These are phyloP conservation scores for Eupithecia tripunctaria DNA, from an alignment of 2,888 invertebrate genomes.

Conservation along the genomic window DNA sequence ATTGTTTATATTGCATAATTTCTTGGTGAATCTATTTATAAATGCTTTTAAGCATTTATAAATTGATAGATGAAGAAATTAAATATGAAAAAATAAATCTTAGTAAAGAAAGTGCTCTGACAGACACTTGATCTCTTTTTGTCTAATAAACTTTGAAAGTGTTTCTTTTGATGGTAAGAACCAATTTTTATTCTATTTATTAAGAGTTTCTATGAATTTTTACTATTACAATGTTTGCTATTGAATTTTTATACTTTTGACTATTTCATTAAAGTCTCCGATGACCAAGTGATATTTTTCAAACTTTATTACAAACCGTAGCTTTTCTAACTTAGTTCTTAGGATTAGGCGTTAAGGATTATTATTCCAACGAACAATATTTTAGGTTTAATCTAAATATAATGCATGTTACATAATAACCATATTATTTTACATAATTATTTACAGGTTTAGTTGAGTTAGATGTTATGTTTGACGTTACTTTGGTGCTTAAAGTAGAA, in stretches of 20 bases:
- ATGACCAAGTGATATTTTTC: slow-evolving; percentile 77
- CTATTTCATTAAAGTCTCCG: slow-evolving; percentile 57
- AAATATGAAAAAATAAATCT: no score
- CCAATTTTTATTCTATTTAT: not conserved
- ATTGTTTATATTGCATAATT: not conserved
- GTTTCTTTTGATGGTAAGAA: not conserved
- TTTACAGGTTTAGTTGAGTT: slow-evolving; percentile 20
- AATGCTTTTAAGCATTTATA: no score
- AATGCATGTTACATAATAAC: slow-evolving; percentile 33
- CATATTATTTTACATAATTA: slow-evolving; percentile 26
- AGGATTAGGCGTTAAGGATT: slow-evolving; percentile 61
- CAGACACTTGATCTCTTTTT: slow-evolving; percentile 18
- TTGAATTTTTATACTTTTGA: slow-evolving; percentile 21
- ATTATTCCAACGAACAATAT: slow-evolving; percentile 74
- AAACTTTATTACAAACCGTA: slow-evolving; percentile 59
- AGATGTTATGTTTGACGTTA: slow-evolving; percentile 45
- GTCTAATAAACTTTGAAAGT: not conserved
- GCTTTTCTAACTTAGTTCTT: slow-evolving; percentile 65
- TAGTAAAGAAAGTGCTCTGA: not conserved
- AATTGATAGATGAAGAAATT: no score
- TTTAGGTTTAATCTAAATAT: slow-evolving; percentile 30
- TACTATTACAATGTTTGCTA: slow-evolving; percentile 16
- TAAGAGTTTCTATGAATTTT: slow-evolving; percentile 9
- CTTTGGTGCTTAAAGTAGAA: slow-evolving; percentile 30
- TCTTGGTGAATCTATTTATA: no score